Base-by-base conservation (phyloP, 2,797 vertebrate species). In the Sebastolobus altivelis region DNA sequence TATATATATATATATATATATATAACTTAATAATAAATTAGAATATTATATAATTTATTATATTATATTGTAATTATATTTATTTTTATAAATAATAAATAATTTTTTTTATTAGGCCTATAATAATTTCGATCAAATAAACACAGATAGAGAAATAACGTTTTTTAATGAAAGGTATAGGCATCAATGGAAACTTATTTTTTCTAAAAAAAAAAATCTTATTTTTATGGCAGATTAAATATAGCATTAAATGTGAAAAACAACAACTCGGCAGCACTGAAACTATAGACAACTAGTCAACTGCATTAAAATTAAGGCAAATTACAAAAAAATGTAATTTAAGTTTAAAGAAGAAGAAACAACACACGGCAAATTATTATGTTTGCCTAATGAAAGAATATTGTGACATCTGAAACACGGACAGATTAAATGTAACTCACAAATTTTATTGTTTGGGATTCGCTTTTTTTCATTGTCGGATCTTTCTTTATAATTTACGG, bases 71-170 rank as follows among this genome's bases (percentile, higher is more conserved):
- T 8, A 35, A 8, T 35, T 35, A 8, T 35, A 5, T 4, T 35
- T 35, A 8, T 35, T 35, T 4, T 35, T 35, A 35, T 35, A 4
- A 35, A 18, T 49, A 49, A 49, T 49, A 49, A 49, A 49, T 49
- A 3, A 4, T 4, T 20, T 2, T 49, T 18, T 18, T 49, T 20
- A 49, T 49, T 20, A 49, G 46, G 18, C 46, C 18, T 49, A 20
- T 49, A 37, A 31, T 22, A 20, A 78, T 58, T 58, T 71, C 35
- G 13, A 65, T 65, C 14, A 33, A 27, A 40, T 71, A 43, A 38
- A 54, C 29, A 16, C 13, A 22, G 6, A 58, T 56, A 25, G 31
- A 58, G 13, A 25, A 5, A 22, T 46, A 2, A 20, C 4, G 5
- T 14, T 35, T 12, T 65, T 49, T n/a, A 18, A 27, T 37, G 4